Conservation (phyloP, 2,888 invertebrate genomes). For the Rhingia rostrata region DNA sequence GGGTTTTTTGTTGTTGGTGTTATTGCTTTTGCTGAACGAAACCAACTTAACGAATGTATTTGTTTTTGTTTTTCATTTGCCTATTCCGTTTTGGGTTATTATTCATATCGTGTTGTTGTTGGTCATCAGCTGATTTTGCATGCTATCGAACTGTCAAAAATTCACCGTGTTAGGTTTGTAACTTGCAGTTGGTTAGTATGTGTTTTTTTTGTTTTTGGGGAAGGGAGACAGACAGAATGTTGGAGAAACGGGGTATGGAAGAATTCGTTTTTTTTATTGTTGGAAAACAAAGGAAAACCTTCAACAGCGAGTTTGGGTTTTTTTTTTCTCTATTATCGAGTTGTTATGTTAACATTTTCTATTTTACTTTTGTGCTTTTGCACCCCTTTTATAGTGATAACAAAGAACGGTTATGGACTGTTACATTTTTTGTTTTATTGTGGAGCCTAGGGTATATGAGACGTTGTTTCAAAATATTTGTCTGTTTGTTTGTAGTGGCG, state of each 20-base stretch:
- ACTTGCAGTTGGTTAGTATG: background rate
- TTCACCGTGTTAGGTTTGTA: background rate
- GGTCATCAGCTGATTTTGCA: slow-evolving; percentile 77
- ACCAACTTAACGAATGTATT: slow-evolving; percentile 50
- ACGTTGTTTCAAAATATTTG: too few species aligned
- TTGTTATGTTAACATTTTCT: background rate
- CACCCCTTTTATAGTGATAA: slow-evolving; percentile 26
- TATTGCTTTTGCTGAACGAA: slow-evolving; percentile 47
- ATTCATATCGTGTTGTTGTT: slow-evolving; percentile 66
- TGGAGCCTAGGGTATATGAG: too few species aligned
- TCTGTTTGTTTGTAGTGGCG: too few species aligned
- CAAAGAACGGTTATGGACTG: background rate
- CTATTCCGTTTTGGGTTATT: slow-evolving; percentile 44
- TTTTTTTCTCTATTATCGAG: background rate
- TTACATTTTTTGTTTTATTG: background rate
- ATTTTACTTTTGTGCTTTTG: slow-evolving; percentile 10
- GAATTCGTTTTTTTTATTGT: slow-evolving; percentile 29
- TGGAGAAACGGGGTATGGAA: slow-evolving; percentile 8
- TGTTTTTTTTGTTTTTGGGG: background rate
- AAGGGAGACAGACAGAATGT: slow-evolving; percentile 37
- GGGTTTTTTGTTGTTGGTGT: slow-evolving; percentile 5
- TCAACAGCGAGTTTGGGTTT: slow-evolving; percentile 32
- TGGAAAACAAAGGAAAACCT: slow-evolving; percentile 74
- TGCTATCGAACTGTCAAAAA: slow-evolving; percentile 76
- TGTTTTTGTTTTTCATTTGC: slow-evolving; percentile 45